Conservation (phyloP, 2,888 invertebrate species). For the Scaptomyza tumidula region DNA sequence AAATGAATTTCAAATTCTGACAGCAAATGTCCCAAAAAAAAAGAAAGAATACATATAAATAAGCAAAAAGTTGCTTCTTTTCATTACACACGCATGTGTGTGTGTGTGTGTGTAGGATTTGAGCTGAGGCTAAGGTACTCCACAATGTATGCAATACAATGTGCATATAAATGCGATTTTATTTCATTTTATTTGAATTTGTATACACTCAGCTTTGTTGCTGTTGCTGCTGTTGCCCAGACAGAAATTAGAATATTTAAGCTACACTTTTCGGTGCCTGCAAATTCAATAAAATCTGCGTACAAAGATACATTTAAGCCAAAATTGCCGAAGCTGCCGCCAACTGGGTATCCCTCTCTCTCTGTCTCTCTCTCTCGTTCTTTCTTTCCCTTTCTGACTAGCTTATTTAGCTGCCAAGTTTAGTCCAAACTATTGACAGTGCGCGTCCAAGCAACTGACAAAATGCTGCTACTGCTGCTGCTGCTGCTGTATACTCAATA, state of each 20-base stretch:
- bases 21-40: constrained; percentile 57
- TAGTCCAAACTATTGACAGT: constrained; percentile 49
- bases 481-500: constrained; percentile 12
- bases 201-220: constrained; percentile 28
- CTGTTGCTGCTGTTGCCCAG: constrained; percentile 24
- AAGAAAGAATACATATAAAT: constrained; percentile 44
- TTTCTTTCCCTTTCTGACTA: constrained; percentile 36
- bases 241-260: constrained; percentile 72
- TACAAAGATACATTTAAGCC: constrained; percentile 32
- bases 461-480: constrained; percentile 50
- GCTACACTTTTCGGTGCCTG: constrained; percentile 41
- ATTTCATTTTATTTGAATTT: constrained; percentile 52
- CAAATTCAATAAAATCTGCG: constrained; percentile 56
- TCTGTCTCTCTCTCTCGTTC: background rate
- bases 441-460: constrained; percentile 69
- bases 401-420: constrained; percentile 50
- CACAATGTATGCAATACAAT: constrained; percentile 52
- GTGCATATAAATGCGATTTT: constrained; percentile 69
- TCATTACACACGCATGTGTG: constrained; percentile 33
- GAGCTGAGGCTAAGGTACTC: background rate
- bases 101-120: background rate
- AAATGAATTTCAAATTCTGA: constrained; percentile 74
- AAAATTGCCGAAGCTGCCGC: constrained; percentile 14
- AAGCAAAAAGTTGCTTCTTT: constrained; percentile 58
- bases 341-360: constrained; percentile 2